Conservation (phyloP, 1,140 invertebrate species). For the Drosophila kanapiae region DNA sequence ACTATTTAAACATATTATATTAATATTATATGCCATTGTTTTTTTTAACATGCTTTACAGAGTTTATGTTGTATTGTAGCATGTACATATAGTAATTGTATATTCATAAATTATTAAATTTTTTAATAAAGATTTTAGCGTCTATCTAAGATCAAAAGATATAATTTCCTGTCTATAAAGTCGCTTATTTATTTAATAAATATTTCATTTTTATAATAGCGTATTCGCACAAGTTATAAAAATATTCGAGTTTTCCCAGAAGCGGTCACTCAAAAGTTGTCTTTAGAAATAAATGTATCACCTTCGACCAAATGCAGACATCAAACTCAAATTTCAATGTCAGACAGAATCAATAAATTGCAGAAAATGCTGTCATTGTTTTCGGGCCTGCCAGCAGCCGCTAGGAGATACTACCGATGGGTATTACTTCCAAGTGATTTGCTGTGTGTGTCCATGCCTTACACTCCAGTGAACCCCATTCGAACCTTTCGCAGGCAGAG, state of each 20-base stretch:
- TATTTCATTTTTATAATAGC: no score
- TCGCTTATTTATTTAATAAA: no score
- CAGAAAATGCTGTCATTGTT: slow-evolving; percentile 53
- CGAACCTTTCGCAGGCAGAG: slow-evolving; percentile 37
- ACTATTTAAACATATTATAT: background rate
- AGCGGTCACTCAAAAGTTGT: background rate
- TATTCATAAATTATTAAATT: no score
- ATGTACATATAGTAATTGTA: no score
- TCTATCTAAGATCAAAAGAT: no score
- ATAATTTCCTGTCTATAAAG: no score
- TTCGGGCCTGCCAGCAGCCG: slow-evolving; percentile 17
- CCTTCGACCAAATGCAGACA: slow-evolving; percentile 43
- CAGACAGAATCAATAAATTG: slow-evolving; percentile 80
- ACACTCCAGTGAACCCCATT: slow-evolving; percentile 60
- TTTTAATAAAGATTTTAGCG: no score
- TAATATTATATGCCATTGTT: background rate
- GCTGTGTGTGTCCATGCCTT: slow-evolving; percentile 72
- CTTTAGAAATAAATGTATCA: slow-evolving; percentile 15
- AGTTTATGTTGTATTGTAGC: no score
- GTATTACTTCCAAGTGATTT: slow-evolving; percentile 83
- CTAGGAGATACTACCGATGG: slow-evolving; percentile 39
- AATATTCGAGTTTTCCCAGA: background rate
- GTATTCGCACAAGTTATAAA: no score
- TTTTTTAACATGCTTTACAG: no score
- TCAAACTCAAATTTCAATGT: slow-evolving; percentile 70